Conservation (phyloP, 2,888 invertebrate genomes). For the Mimas tiliae region DNA sequence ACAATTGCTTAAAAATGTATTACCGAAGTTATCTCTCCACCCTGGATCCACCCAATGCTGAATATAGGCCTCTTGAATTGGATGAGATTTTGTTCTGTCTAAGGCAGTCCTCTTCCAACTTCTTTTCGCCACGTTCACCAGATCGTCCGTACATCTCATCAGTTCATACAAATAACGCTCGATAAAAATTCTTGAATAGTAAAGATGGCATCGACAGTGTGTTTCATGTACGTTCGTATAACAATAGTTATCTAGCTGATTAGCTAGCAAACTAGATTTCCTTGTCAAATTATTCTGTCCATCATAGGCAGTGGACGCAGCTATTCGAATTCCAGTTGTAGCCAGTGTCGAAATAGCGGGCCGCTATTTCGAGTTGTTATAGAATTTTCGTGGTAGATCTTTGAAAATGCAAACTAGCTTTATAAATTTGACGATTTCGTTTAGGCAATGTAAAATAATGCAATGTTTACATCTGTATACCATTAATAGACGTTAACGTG, state of each 20-base stretch:
- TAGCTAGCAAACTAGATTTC: constrained; percentile 74
- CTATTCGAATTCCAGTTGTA: constrained; percentile 35
- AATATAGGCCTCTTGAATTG: too few species aligned
- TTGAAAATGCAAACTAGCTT: constrained; percentile 12
- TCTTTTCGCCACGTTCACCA: too few species aligned
- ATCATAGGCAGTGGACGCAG: constrained; percentile 62
- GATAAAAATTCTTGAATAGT: background rate
- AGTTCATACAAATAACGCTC: background rate
- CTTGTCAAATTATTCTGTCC: constrained; percentile 72
- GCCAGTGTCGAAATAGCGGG: constrained; percentile 12
- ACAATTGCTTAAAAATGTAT: too few species aligned
- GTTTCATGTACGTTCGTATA: constrained; percentile 44
- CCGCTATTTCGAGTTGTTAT: constrained; percentile 12
- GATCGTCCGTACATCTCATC: too few species aligned
- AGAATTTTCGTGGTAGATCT: constrained; percentile 20
- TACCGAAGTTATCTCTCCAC: too few species aligned
- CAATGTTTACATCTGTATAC: background rate
- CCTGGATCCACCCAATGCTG: too few species aligned
- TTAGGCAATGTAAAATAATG: background rate
- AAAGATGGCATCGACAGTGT: constrained; percentile 43
- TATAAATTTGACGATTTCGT: background rate
- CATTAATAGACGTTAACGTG: background rate
- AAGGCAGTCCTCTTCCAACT: too few species aligned
- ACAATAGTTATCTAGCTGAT: constrained; percentile 64
- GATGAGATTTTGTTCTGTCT: too few species aligned